Base-by-base conservation (phyloP, 1,140 invertebrate genomes). In the Aphidius gifuensis region DNA sequence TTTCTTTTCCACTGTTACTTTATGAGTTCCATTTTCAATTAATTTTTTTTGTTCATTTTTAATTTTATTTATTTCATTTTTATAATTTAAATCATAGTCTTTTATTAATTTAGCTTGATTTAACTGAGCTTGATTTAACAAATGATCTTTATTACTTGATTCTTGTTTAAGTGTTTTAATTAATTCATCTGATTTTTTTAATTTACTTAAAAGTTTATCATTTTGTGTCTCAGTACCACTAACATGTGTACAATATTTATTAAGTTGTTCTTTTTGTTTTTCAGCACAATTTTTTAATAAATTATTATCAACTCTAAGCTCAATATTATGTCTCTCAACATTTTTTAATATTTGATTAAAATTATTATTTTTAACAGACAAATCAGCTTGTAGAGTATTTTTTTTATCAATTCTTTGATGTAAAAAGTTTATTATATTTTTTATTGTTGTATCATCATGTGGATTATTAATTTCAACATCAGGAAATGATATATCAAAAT, bases 21-120 rank as follows among this genome's bases (percentile, higher is more conserved):
- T 32, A 32, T 32, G 16, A 16, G 16, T 32, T 32, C 4, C 23
- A 32, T 32, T 32, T 1, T 32, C 6, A 48, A 7, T 32, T 23
- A 11, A 9, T 21, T 42, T 49, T 43, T 16, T 3, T 23, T 16
- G 4, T 32, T 32, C 23, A 32, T 32, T 55, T 46, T 62, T 62
- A n/a, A 49, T 63, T 54, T 66, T 66, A 6, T 61, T 90, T 88
- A 65, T 90, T 88, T 70, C 83, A 84, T 72, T 83, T 78, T 65
- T 84, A 78, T 60, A 78, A 73, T 65, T 82, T 32, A 32, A 32
- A 3, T 32, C 23, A 32, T 86, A 89, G 69, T 87, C 89, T 64
- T 88, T 84, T 73, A 92, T 91, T 43, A 87, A 86, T 66, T 86
- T 2, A 1, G 91, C 87, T 68, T 88, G 90, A 61, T 32, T 32